Evolutionary conservation across 2,888 invertebrate species (phyloP).

Genomic region (Sphaeridia pumilis): DNA sequence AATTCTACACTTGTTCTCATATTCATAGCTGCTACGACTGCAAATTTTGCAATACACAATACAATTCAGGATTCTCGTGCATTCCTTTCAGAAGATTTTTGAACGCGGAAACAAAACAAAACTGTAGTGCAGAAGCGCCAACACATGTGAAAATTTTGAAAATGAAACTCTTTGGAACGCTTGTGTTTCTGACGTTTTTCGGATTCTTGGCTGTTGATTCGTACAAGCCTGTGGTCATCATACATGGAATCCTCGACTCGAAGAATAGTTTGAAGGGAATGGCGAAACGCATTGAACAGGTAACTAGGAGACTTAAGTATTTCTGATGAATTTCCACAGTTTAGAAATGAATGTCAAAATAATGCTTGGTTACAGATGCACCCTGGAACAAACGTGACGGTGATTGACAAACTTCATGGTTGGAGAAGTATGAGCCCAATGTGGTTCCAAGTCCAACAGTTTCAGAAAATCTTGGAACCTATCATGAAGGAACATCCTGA

Average conservation of each 20-base stretch:
- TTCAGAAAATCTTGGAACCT: slow-evolving; percentile 57
- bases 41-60: no score
- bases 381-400: slow-evolving; percentile 69
- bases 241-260: slow-evolving; percentile 74
- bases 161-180: no score
- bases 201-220: no score
- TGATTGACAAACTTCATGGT: slow-evolving; percentile 62
- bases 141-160: no score
- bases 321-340: not conserved
- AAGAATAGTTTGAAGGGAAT: slow-evolving; percentile 61
- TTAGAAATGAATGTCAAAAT: not conserved
- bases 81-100: no score
- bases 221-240: slow-evolving; percentile 66
- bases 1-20: no score
- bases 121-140: no score
- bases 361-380: slow-evolving; percentile 57
- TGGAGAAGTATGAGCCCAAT: slow-evolving; percentile 74
- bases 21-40: no score
- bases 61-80: no score
- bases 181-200: no score
- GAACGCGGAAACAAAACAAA: not conserved
- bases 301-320: no score
- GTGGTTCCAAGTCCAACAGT: slow-evolving; percentile 71
- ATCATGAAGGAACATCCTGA: slow-evolving; percentile 63
- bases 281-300: slow-evolving; percentile 57